Percentiles rank a stretch among this genome's conserved stretches.
phyloP scores from a whole-genome alignment of 2,113 vertebrate genomes.

The Notarius lentiginosus region DNA sequence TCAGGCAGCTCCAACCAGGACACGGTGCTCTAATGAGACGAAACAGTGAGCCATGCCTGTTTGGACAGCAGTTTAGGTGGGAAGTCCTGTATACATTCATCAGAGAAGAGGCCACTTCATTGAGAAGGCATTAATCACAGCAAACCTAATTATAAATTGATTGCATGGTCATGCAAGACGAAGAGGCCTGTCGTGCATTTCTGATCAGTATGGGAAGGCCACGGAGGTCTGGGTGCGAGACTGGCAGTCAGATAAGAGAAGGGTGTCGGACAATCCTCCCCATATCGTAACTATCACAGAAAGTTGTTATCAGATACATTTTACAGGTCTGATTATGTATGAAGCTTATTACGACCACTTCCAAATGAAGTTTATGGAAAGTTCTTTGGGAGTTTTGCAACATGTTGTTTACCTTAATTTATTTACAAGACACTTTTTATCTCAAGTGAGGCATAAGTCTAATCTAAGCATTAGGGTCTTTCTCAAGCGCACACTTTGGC shows the following conservation, averaged over 20 bases:
- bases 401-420: background rate
- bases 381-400: background rate
- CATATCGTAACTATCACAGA: constrained; percentile 12
- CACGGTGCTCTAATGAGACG: constrained; percentile 42
- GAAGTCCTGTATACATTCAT: constrained; percentile 55
- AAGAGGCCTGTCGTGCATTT: constrained; percentile 52
- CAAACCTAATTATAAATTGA: constrained; percentile 58
- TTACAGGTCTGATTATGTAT: background rate
- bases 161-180: constrained; percentile 51
- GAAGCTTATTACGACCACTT: background rate
- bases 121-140: constrained; percentile 55
- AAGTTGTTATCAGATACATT: constrained; percentile 24
- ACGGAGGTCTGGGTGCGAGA: constrained; percentile 1
- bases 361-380: background rate
- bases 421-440: background rate
- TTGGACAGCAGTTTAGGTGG: constrained; percentile 53
- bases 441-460: background rate
- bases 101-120: constrained; percentile 47
- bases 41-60: constrained; percentile 48
- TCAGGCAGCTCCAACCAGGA: constrained; percentile 22
- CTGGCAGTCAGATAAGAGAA: constrained; percentile 18
- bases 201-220: constrained; percentile 44
- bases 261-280: constrained; percentile 36
- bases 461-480: background rate
- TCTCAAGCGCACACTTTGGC: background rate